Conservation (phyloP, 2,888 invertebrate species). For the Cataglyphis cursor region DNA sequence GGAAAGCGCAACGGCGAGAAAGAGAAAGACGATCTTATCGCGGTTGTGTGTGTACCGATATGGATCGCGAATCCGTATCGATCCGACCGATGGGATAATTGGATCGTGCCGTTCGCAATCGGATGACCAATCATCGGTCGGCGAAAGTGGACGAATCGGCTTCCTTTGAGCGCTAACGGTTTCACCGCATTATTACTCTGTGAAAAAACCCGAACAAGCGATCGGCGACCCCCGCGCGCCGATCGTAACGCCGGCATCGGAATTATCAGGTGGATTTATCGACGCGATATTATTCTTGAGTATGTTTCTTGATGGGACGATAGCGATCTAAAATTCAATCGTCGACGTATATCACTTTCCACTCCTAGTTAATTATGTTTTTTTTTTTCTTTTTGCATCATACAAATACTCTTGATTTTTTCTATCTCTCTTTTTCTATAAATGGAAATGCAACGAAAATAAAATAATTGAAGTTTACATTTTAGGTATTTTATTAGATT, state of each 20-base stretch:
- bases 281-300: background rate
- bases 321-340: background rate
- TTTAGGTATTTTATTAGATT: background rate
- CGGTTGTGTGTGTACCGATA: conserved; percentile 53
- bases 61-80: conserved; percentile 66
- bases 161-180: conserved; percentile 41
- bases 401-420: background rate
- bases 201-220: conserved; percentile 21
- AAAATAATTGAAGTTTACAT: background rate
- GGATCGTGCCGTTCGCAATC: conserved; percentile 54
- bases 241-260: conserved; percentile 5
- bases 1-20: conserved; percentile 43
- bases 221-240: conserved; percentile 35
- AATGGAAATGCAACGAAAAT: background rate
- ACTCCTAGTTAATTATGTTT: background rate
- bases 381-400: background rate
- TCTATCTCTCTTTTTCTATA: too few species aligned
- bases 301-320: background rate
- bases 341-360: background rate
- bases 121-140: conserved; percentile 52
- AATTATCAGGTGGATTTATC: conserved; percentile 35
- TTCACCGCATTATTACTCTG: conserved; percentile 22
- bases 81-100: conserved; percentile 63
- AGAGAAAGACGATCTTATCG: conserved; percentile 61
- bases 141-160: conserved; percentile 65